These are phyloP conservation scores for Chelon labrosus DNA, from an alignment of 2,797 vertebrate genomes.

Conservation along the genomic window DNA sequence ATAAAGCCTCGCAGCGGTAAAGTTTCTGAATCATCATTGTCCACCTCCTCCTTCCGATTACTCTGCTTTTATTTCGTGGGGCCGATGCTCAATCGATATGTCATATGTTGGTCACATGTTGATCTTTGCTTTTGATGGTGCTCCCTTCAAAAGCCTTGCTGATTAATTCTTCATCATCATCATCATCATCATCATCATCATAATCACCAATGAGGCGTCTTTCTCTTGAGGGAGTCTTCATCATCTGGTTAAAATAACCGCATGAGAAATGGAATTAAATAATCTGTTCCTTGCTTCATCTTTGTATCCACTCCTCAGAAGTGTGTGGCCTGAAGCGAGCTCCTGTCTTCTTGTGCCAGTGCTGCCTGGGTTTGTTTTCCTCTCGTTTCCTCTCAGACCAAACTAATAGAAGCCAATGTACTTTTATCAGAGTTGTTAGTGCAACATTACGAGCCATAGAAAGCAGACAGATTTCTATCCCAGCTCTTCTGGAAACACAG, in stretches of 20 bases:
- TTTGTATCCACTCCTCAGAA: slow-evolving; percentile 56
- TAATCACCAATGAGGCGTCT: slow-evolving; percentile 76
- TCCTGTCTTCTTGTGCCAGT: slow-evolving; percentile 74
- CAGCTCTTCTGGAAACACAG: slow-evolving; percentile 39
- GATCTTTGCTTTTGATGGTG: slow-evolving; percentile 61
- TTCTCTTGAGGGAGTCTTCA: slow-evolving; percentile 68
- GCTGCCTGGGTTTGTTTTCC: slow-evolving; percentile 75
- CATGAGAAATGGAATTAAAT: slow-evolving; percentile 74
- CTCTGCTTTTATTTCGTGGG: slow-evolving; percentile 47
- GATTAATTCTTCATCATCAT: slow-evolving; percentile 63
- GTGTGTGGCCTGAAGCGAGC: slow-evolving; percentile 57
- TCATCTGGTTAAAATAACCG: slow-evolving; percentile 84
- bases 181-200: slow-evolving; percentile 64
- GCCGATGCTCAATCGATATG: slow-evolving; percentile 68
- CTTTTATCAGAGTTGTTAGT: slow-evolving; percentile 73
- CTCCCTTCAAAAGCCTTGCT: slow-evolving; percentile 62
- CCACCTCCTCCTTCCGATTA: slow-evolving; percentile 62
- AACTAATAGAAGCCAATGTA: slow-evolving; percentile 70
- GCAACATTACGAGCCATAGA: slow-evolving; percentile 52
- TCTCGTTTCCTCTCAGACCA: slow-evolving; percentile 71
- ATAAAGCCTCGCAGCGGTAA: slow-evolving; percentile 32
- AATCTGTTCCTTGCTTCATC: slow-evolving; percentile 59
- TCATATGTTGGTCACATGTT: slow-evolving; percentile 66
- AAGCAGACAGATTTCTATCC: slow-evolving; percentile 46
- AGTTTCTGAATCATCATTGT: slow-evolving; percentile 56